phyloP scores from a whole-genome alignment of 2,888 invertebrate genomes.

The Callyntrura guangdongensis region DNA sequence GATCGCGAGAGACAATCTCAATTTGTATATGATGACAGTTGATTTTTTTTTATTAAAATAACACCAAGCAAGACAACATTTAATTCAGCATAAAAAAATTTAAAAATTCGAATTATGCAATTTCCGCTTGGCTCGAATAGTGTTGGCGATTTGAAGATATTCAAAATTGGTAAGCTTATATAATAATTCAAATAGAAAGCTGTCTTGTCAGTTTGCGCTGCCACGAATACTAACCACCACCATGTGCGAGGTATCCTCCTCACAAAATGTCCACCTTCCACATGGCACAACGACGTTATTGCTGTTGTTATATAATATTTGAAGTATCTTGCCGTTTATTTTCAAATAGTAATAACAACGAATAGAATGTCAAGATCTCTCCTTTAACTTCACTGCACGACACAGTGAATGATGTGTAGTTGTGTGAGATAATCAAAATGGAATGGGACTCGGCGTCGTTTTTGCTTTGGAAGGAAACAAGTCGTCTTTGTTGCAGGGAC shows the following conservation, averaged over 20 bases:
- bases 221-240: not conserved
- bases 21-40: constrained; percentile 64
- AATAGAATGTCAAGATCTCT: constrained; percentile 74
- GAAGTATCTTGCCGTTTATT: not conserved
- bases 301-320: constrained; percentile 1
- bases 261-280: constrained; percentile 4
- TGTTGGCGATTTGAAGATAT: constrained; percentile 1
- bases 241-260: constrained; percentile 6
- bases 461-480: not conserved
- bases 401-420: constrained; percentile 26
- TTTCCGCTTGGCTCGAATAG: constrained; percentile 40
- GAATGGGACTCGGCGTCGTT: not conserved
- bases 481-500: not conserved
- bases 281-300: not conserved
- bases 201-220: constrained; percentile 3
- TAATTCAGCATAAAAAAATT: not conserved
- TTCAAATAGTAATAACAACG: constrained; percentile 51
- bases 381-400: constrained; percentile 36
- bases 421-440: not conserved
- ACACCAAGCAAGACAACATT: constrained; percentile 30
- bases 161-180: constrained; percentile 65
- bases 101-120: constrained; percentile 66
- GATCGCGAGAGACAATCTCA: constrained; percentile 28
- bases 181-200: constrained; percentile 73
- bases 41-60: constrained; percentile 23